Evolutionary conservation across 2,888 invertebrate genomes (phyloP).

Genomic region (Barypeithes pellucidus): DNA sequence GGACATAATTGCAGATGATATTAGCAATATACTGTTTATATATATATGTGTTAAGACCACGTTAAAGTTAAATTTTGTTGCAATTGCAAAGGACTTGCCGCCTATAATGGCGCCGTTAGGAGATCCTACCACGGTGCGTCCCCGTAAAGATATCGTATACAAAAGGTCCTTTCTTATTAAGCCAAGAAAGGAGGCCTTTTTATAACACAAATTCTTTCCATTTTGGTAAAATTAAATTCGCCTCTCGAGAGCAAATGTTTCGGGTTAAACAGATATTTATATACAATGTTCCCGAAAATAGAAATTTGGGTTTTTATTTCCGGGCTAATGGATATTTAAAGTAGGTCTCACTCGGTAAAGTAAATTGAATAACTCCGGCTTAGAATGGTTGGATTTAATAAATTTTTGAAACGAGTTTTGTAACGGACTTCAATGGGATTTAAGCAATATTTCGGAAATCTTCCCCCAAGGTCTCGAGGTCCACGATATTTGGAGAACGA

Average conservation of each 20-base stretch:
- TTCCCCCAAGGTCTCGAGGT: too few relatives aligned
- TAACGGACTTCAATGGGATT: neutral
- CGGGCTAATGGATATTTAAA: slow-evolving; percentile 1
- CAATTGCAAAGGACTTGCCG: too few relatives aligned
- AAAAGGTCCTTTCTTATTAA: neutral
- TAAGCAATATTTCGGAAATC: too few relatives aligned
- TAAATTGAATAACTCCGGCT: slow-evolving; percentile 12
- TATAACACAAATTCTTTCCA: neutral
- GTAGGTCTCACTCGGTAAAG: neutral
- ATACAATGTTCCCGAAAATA: slow-evolving; percentile 9
- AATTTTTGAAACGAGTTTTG: neutral
- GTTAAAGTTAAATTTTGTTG: too few relatives aligned
- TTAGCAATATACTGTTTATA: too few relatives aligned
- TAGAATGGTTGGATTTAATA: neutral
- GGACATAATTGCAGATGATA: too few relatives aligned
- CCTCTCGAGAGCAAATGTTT: neutral
- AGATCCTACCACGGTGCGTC: too few relatives aligned
- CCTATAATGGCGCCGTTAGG: too few relatives aligned
- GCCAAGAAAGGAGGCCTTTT: neutral
- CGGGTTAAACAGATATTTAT: slow-evolving; percentile 8
- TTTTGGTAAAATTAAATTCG: neutral
- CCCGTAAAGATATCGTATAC: too few relatives aligned
- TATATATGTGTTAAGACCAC: too few relatives aligned
- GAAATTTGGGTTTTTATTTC: slow-evolving; percentile 4
- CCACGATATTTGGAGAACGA: too few relatives aligned